phyloP scores from a whole-genome alignment of 2,888 invertebrate species.

The Allygus modestus region DNA sequence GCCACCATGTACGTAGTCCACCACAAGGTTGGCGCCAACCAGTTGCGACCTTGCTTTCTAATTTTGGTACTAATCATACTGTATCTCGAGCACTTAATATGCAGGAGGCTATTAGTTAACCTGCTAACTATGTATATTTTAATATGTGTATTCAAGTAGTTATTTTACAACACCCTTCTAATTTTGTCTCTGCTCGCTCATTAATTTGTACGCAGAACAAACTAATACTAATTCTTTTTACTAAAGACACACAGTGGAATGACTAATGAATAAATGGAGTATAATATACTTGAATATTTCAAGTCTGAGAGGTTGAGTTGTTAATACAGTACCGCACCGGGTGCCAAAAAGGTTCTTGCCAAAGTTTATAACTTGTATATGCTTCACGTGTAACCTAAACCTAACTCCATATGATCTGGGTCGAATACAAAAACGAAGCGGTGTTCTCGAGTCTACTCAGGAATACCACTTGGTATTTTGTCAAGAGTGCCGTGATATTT shows the following conservation, averaged over 20 bases:
- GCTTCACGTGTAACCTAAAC: neutral
- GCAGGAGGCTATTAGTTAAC: neutral
- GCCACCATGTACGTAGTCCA: neutral
- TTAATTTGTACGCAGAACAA: too few species aligned
- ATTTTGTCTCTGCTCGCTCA: too few species aligned
- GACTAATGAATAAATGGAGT: too few species aligned
- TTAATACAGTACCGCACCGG: neutral
- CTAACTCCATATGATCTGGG: neutral
- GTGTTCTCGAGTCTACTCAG: neutral
- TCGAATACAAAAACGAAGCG: neutral
- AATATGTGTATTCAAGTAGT: neutral
- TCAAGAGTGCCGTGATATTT: too few species aligned
- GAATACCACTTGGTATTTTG: neutral
- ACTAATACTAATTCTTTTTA: too few species aligned
- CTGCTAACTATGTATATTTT: constrained; percentile 20
- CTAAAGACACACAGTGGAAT: too few species aligned
- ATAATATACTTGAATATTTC: too few species aligned
- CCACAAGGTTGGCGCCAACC: constrained; percentile 18
- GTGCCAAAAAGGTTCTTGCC: constrained; percentile 4
- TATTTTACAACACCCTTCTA: too few species aligned
- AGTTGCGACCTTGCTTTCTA: constrained; percentile 9
- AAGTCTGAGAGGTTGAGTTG: neutral
- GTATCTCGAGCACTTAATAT: neutral
- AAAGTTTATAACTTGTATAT: neutral
- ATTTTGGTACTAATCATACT: constrained; percentile 15